A percentile compares a stretch with the other conserved stretches of the same genome.
Evolutionary conservation across 53 echinoderm and acorn worm genomes (phyloP).

Genomic region (Holothuria leucospilota): DNA sequence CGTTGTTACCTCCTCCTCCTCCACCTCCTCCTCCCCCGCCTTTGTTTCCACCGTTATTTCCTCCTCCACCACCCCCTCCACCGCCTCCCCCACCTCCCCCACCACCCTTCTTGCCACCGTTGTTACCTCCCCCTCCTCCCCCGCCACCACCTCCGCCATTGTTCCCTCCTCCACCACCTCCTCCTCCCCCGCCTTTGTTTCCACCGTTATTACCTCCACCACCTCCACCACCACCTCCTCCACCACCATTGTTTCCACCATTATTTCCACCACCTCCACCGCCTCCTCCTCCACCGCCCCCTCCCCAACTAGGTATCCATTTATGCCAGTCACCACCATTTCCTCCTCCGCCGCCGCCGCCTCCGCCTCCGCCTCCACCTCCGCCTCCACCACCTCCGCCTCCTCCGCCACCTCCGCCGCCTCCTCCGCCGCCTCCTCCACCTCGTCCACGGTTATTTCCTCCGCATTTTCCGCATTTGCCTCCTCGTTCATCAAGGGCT

Average conservation of each 20-base stretch:
- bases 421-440: neutral
- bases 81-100: neutral
- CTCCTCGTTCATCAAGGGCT: neutral
- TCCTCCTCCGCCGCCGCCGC: conserved; percentile 6
- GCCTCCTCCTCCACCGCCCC: neutral
- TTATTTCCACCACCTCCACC: neutral
- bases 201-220: neutral
- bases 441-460: neutral
- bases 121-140: neutral
- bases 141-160: neutral
- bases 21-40: neutral
- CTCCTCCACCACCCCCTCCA: neutral
- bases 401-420: neutral
- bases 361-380: conserved; percentile 11
- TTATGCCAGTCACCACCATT: neutral
- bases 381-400: neutral
- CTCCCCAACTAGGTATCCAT: neutral
- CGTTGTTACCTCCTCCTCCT: neutral
- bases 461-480: neutral
- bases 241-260: neutral
- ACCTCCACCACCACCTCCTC: neutral
- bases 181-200: neutral
- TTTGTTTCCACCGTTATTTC: neutral
- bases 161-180: neutral
- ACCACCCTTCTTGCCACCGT: conserved; percentile 3